Evolutionary conservation across 2,113 vertebrate genomes (phyloP).

Genomic region (Mesoclemmys tuberculata): DNA sequence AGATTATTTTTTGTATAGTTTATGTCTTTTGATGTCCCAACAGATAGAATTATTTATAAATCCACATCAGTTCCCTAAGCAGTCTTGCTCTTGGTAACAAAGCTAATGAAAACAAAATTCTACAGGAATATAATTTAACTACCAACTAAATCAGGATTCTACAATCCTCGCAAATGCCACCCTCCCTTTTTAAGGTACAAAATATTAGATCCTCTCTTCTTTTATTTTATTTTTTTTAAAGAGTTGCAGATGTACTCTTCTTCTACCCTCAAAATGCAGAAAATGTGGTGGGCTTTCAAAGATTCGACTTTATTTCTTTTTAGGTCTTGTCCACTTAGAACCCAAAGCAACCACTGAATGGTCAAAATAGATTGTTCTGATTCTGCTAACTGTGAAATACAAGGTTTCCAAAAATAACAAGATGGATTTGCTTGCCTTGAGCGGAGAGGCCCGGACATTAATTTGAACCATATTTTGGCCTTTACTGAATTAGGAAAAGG

Average conservation of each 20-base stretch:
- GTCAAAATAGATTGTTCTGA: not conserved
- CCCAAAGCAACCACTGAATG: not conserved
- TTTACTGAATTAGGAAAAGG: not conserved
- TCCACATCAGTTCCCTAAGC: not conserved
- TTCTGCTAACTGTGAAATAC: not conserved
- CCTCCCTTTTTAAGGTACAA: not conserved
- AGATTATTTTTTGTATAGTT: too few species aligned
- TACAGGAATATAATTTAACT: not conserved
- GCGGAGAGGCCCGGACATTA: not conserved
- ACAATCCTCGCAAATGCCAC: not conserved
- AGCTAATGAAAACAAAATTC: not conserved
- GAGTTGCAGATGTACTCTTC: not conserved
- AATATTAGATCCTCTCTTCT: not conserved
- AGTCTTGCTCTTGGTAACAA: not conserved
- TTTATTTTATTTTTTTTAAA: not conserved
- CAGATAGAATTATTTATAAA: not conserved
- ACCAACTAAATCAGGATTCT: not conserved
- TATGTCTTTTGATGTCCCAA: not conserved
- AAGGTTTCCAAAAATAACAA: not conserved
- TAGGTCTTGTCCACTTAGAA: not conserved
- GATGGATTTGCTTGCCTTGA: too few species aligned
- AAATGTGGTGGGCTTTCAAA: not conserved
- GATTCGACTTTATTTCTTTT: not conserved
- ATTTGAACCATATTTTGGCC: not conserved
- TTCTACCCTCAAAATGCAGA: not conserved